phyloP scores from a whole-genome alignment of 30 jellyfish, hydroid and myxozoan species.

The Cassiopea xamachana region DNA sequence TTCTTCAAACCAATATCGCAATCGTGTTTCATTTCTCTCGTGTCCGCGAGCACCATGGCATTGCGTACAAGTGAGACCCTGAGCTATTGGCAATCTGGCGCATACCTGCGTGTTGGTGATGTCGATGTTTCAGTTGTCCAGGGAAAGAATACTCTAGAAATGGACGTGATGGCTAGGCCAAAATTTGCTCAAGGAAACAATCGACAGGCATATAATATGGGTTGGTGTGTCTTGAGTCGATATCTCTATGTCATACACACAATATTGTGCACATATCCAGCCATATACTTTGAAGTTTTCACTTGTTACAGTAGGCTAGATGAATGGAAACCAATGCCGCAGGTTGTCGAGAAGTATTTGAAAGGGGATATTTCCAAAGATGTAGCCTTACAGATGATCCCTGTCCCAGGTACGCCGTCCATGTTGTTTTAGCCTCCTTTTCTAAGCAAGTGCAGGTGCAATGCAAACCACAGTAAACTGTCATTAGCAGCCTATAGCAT shows the following conservation, averaged over 20 bases:
- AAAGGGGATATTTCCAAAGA: constrained; percentile 74
- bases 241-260: constrained; percentile 81
- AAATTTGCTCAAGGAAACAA: constrained; percentile 71
- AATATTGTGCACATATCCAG: constrained; percentile 77
- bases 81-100: constrained; percentile 98
- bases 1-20: constrained; percentile 87
- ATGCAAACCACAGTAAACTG: too few relatives aligned
- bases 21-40: constrained; percentile 73
- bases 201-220: constrained; percentile 92
- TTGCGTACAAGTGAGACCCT: constrained; percentile 78
- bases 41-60: constrained; percentile 91
- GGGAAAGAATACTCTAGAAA: constrained; percentile 60
- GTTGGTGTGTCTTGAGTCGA: constrained; percentile 92
- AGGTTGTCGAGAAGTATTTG: constrained; percentile 80
- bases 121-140: constrained; percentile 90
- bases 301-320: constrained; percentile 38
- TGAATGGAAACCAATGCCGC: constrained; percentile 78
- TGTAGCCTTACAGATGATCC: constrained; percentile 81
- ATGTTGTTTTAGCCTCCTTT: neutral
- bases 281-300: constrained; percentile 84
- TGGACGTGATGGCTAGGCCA: constrained; percentile 93
- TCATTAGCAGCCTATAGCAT: too few relatives aligned
- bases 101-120: constrained; percentile 92
- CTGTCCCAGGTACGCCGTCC: constrained; percentile 70
- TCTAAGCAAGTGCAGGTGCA: too few relatives aligned